Evolutionary conservation across 2,797 vertebrate species (phyloP).

Genomic region (Dendrocincla tyrannina): DNA sequence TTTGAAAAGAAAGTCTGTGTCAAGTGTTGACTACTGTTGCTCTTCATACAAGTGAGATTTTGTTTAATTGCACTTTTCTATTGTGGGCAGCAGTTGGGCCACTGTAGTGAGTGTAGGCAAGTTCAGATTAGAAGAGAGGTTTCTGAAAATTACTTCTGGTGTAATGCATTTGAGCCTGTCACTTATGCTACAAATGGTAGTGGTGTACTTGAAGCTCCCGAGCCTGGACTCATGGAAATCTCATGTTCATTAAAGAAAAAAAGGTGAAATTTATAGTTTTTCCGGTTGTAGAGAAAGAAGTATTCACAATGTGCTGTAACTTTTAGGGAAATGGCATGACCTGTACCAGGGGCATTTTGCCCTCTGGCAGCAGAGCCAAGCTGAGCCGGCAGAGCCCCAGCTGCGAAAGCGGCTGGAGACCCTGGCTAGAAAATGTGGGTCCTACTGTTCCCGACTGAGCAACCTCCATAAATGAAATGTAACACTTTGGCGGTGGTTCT

Average conservation of each 20-base stretch:
- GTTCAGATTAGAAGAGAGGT: neutral
- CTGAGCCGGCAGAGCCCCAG: neutral
- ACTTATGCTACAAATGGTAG: neutral
- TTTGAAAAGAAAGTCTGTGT: neutral
- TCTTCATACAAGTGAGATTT: neutral
- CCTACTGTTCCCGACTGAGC: neutral
- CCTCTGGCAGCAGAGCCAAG: accelerated
- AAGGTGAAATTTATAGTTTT: neutral
- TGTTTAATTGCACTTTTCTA: neutral
- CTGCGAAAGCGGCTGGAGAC: neutral
- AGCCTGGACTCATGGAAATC: neutral
- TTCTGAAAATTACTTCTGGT: neutral
- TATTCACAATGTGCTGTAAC: neutral
- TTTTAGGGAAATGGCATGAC: neutral
- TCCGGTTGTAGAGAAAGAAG: neutral
- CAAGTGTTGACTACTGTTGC: neutral
- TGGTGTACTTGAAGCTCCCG: accelerated
- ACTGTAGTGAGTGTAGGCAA: neutral
- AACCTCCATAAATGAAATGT: neutral
- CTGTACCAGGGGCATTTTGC: neutral
- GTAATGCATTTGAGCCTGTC: neutral
- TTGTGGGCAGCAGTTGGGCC: neutral
- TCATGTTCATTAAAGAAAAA: neutral
- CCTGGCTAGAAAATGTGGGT: neutral
- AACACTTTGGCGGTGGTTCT: neutral